phyloP scores from a whole-genome alignment of 2,888 invertebrate genomes.

The Aleiodes testaceus region DNA sequence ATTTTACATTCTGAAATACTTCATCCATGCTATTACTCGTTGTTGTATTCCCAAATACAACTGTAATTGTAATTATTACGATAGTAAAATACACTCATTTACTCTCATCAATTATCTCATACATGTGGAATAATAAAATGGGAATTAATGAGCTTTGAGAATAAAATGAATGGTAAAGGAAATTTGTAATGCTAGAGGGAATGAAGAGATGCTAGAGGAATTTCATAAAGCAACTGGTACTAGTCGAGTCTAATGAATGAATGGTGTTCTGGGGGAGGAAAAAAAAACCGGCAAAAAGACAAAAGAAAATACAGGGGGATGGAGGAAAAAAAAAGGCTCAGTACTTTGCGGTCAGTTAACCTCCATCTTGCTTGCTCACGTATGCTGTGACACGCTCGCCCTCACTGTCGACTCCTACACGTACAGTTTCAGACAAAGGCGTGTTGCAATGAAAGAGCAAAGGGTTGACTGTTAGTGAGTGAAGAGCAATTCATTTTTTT shows the following conservation, averaged over 20 bases:
- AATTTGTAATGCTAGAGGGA: constrained; percentile 2
- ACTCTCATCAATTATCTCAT: too few relatives aligned
- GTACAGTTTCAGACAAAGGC: constrained; percentile 34
- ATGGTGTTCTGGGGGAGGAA: constrained; percentile 55
- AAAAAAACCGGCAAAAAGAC: constrained; percentile 47
- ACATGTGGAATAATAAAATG: constrained; percentile 4
- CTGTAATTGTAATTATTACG: too few relatives aligned
- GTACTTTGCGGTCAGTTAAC: constrained; percentile 63
- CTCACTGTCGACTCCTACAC: constrained; percentile 23
- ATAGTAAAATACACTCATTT: too few relatives aligned
- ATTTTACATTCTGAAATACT: too few relatives aligned
- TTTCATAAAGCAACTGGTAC: constrained; percentile 43
- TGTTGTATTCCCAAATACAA: too few relatives aligned
- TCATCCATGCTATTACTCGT: too few relatives aligned
- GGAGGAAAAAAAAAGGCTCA: constrained; percentile 46
- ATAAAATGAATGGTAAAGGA: constrained; percentile 34
- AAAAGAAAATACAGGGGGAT: constrained; percentile 47
- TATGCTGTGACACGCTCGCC: constrained; percentile 13
- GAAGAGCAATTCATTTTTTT: constrained; percentile 17
- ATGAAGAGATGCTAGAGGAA: constrained; percentile 40
- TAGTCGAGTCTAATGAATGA: constrained; percentile 61
- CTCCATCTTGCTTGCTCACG: constrained; percentile 45
- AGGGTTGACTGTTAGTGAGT: constrained; percentile 10
- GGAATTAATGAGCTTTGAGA: constrained; percentile 13
- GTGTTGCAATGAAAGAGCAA: constrained; percentile 19